Evolutionary conservation across 2,797 vertebrate genomes (phyloP), one percentile per base, ranked within the genome.

Genomic region (Brachyalestes nurse): DNA sequence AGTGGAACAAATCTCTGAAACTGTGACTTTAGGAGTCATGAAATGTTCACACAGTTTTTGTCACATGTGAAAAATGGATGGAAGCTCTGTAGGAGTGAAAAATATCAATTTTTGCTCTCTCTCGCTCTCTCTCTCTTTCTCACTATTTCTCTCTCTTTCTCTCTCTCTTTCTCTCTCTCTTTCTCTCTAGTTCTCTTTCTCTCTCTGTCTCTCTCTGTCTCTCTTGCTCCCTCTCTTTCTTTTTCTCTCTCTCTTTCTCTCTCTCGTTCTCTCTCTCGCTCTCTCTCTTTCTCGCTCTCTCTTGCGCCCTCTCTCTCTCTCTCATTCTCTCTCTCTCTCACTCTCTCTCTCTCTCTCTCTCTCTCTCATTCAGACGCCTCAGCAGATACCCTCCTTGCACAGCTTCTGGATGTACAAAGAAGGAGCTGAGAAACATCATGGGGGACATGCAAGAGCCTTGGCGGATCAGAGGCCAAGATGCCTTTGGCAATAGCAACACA

Each of bases 341-440:
- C 42, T 45, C 42, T 45, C 42, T 45, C 42, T 1, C 5, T 21
- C 60, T 34, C 34, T 6, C 28, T 72, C 71, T 57, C 2, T 72
- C 38, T n/a, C 34, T 60, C 21, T 71, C n/a, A n/a, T n/a, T 28
- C 75, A 61, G 45, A 70, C 49, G 28, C 25, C 28, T 17, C 28
- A 64, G 28, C 61, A 64, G 23, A 75, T 49, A 66, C 38, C 19
- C 7, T 23, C 51, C 51, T 75, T 25, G 55, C 79, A 60, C 2
- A 53, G 25, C 49, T 34, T 42, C 45, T 75, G 67, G 53, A 71
- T 77, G 65, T 64, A 64, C 75, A 40, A 64, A 82, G 55, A 21
- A 62, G 45, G 66, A 64, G 25, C 55, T 76, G 9, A 76, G 40
- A 60, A 61, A 28, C 28, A 12, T 53, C 64, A 45, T n/a, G 12